These are phyloP conservation scores for Paedocypris micromegethes DNA, from an alignment of 2,797 vertebrate species.

Conservation along the genomic window DNA sequence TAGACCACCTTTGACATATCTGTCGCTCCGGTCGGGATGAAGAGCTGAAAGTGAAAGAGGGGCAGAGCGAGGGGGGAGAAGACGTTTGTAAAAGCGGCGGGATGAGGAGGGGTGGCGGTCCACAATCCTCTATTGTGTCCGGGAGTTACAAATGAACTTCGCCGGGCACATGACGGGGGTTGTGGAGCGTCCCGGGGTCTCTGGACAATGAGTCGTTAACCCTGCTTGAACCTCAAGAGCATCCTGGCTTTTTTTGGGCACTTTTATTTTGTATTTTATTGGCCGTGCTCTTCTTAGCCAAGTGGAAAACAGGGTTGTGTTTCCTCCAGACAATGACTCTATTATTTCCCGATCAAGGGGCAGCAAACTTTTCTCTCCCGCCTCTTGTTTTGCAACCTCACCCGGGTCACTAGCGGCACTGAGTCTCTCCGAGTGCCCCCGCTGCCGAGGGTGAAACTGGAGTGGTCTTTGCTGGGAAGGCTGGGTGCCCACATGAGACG, in stretches of 20 bases:
- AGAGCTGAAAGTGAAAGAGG: conserved; percentile 43
- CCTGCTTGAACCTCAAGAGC: conserved; percentile 49
- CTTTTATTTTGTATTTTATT: conserved; percentile 61
- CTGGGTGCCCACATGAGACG: conserved; percentile 33
- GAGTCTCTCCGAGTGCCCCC: conserved; percentile 28
- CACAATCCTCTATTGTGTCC: conserved; percentile 87
- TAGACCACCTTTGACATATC: conserved; percentile 90
- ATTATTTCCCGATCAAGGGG: conserved; percentile 81
- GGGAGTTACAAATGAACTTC: conserved; percentile 70
- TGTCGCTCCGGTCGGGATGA: conserved; percentile 42
- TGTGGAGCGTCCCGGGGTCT: conserved; percentile 66
- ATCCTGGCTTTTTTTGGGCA: conserved; percentile 47
- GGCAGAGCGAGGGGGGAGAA: conserved; percentile 38
- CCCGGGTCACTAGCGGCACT: conserved; percentile 30
- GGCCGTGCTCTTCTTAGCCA: conserved; percentile 56
- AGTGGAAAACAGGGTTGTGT: conserved; percentile 69
- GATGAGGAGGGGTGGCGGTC: conserved; percentile 59
- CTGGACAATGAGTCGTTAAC: conserved; percentile 82
- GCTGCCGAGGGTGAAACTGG: conserved; percentile 24
- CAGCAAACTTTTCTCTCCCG: conserved; percentile 70
- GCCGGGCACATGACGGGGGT: conserved; percentile 73
- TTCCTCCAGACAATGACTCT: conserved; percentile 77
- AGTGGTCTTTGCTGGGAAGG: conserved; percentile 30
- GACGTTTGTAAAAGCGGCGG: conserved; percentile 41
- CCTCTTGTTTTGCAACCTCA: conserved; percentile 53